Evolutionary conservation across 37 sponge, comb jelly and placozoan species (phyloP).

Genomic region (Cladorhizidae sp.): DNA sequence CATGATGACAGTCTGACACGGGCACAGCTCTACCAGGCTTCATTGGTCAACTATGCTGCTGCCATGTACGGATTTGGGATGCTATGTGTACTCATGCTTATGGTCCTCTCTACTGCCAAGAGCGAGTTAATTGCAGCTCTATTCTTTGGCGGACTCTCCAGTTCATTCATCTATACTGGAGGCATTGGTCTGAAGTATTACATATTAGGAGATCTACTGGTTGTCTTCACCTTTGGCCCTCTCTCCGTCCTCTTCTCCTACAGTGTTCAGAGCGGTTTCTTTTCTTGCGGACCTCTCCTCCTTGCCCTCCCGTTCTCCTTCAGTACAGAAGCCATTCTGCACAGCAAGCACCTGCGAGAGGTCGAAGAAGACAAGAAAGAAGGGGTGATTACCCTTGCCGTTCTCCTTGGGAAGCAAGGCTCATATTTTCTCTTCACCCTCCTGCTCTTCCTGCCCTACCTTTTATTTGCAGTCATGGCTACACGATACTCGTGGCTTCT

Average conservation of each 20-base stretch:
- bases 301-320: conserved; percentile 79
- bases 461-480: conserved; percentile 56
- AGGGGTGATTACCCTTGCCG: conserved; percentile 65
- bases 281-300: conserved; percentile 53
- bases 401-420: conserved; percentile 66
- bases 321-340: conserved; percentile 82
- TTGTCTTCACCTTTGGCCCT: conserved; percentile 84
- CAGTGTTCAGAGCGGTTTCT: conserved; percentile 55
- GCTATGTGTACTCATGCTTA: conserved; percentile 51
- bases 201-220: conserved; percentile 79
- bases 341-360: conserved; percentile 80
- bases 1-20: conserved; percentile 55
- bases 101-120: conserved; percentile 62
- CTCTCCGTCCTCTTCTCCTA: conserved; percentile 82
- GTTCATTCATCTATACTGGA: conserved; percentile 88
- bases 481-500: conserved; percentile 59
- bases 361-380: conserved; percentile 48
- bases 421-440: conserved; percentile 77
- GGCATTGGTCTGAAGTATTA: conserved; percentile 88
- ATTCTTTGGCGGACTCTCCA: conserved; percentile 89
- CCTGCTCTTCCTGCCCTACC: conserved; percentile 80
- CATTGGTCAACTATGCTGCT: conserved; percentile 71
- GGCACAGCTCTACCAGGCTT: conserved; percentile 24
- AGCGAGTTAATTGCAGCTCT: conserved; percentile 59
- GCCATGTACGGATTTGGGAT: conserved; percentile 72